Evolutionary conservation across 2,113 vertebrate genomes (phyloP), one percentile per base, ranked within the genome.

Genomic region (Sinocyclocheilus anshuiensis): DNA sequence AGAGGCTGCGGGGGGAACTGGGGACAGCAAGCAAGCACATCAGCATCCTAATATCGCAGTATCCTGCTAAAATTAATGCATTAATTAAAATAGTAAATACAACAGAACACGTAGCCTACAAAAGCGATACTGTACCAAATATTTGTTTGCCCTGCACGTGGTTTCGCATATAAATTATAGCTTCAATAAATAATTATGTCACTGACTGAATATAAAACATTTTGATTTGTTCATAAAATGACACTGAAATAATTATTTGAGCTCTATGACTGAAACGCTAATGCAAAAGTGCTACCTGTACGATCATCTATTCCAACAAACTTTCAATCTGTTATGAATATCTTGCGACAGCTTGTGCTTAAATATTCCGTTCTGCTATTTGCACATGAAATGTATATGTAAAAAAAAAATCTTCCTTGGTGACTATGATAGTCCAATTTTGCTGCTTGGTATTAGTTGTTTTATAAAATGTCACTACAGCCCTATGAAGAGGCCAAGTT

Each of bases 21-120:
- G 42, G 80, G 81, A 69, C 74, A 84, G 67, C 42, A 26, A 39
- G 39, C 22, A 18, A 78, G 53, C 33, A 80, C 33, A 80, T 39
- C 77, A 39, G 20, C 33, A 39, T 1, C 24, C 5, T 48, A 75
- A n/a, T 48, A 76, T 36, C 29, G 29, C 67, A 18, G 67, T 71
- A 71, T 36, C 15, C 24, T 13, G 4, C 1, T 42, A 63, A 4
- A 42, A 61, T 10, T 24, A 80, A 61, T 5, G 33, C 11, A 80
- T 61, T 13, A 2, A 12, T 13, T 33, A 6, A 80, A 78, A 42
- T 39, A 12, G 29, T 2, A 80, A 6, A 42, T 42, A 39, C 1
- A 24, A 24, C 4, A 61, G 12, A 78, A 61, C 9, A 33, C 15
- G 8, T 29, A 50, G 42, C 42, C 42, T 42, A 42, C 6, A 29